Conservation (phyloP, 2,797 vertebrate genomes). For the Pempheris klunzingeri region DNA sequence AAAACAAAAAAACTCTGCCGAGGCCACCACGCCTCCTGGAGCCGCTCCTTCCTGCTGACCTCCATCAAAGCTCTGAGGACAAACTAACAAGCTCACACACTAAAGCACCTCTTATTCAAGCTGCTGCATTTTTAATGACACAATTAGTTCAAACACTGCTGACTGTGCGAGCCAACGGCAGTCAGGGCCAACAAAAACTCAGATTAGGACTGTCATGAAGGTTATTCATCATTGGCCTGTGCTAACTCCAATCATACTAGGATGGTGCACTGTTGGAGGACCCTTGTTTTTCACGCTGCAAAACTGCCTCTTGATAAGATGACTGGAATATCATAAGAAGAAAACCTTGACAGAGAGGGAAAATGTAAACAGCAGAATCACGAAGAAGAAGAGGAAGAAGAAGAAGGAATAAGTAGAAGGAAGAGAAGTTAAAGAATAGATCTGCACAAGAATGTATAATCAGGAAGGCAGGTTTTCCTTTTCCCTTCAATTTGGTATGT, state of each 20-base stretch:
- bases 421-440: constrained; percentile 18
- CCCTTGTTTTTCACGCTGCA: constrained; percentile 26
- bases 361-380: not conserved
- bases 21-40: constrained; percentile 16
- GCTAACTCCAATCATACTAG: constrained; percentile 59
- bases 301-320: constrained; percentile 45
- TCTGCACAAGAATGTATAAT: constrained; percentile 7
- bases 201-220: constrained; percentile 67
- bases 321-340: not conserved
- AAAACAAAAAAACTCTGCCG: not conserved
- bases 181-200: constrained; percentile 68
- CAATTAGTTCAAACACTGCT: constrained; percentile 66
- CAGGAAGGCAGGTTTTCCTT: constrained; percentile 24
- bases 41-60: constrained; percentile 40
- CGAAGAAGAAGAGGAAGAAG: not conserved
- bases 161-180: constrained; percentile 47
- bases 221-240: constrained; percentile 62
- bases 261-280: constrained; percentile 38
- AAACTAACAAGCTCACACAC: constrained; percentile 63
- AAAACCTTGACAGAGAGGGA: constrained; percentile 9
- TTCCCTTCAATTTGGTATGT: constrained; percentile 13
- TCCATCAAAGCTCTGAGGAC: constrained; percentile 32
- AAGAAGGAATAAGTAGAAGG: not conserved
- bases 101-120: constrained; percentile 43
- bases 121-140: constrained; percentile 67